A percentile compares a stretch with the other conserved stretches of the same genome.
Evolutionary conservation across 2,113 vertebrate genomes (phyloP).

Genomic region (Corythoichthys haematopterus): DNA sequence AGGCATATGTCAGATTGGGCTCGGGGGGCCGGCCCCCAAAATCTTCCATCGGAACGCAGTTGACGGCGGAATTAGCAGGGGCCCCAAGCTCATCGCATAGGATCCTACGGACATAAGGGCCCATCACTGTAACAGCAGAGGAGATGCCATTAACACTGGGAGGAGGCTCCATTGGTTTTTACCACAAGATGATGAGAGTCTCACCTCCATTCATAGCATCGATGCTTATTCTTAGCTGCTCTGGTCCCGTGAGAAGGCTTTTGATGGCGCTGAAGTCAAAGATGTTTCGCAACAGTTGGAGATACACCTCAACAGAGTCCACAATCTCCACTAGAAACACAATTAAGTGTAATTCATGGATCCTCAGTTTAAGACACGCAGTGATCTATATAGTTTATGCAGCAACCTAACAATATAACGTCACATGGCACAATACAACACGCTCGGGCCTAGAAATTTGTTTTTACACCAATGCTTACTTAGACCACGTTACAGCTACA

Average conservation of each 20-base stretch:
- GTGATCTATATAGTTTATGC: no score
- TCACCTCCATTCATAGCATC: slow-evolving; percentile 97
- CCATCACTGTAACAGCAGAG: slow-evolving; percentile 81
- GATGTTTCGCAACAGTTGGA: slow-evolving; percentile 86
- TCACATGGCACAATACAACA: no score
- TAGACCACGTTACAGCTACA: no score
- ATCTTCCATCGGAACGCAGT: slow-evolving; percentile 93
- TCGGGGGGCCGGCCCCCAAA: slow-evolving; percentile 93
- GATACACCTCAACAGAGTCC: slow-evolving; percentile 95
- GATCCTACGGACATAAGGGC: slow-evolving; percentile 92
- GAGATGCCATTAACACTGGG: background rate
- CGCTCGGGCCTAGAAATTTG: no score
- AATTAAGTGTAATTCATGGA: slow-evolving; percentile 6
- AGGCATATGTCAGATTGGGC: slow-evolving; percentile 88
- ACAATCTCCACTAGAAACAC: slow-evolving; percentile 89
- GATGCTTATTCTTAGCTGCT: slow-evolving; percentile 89
- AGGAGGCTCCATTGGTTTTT: background rate
- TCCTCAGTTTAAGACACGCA: background rate
- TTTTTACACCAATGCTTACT: no score
- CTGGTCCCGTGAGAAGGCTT: slow-evolving; percentile 85
- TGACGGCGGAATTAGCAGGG: slow-evolving; percentile 93
- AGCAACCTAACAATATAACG: no score
- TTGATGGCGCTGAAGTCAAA: slow-evolving; percentile 92
- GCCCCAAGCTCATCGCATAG: slow-evolving; percentile 94
- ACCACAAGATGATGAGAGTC: background rate